A percentile compares a stretch with the other conserved stretches of the same genome.
These are phyloP conservation scores for Elysia crispata DNA, from an alignment of 2,888 invertebrate genomes.

Conservation along the genomic window DNA sequence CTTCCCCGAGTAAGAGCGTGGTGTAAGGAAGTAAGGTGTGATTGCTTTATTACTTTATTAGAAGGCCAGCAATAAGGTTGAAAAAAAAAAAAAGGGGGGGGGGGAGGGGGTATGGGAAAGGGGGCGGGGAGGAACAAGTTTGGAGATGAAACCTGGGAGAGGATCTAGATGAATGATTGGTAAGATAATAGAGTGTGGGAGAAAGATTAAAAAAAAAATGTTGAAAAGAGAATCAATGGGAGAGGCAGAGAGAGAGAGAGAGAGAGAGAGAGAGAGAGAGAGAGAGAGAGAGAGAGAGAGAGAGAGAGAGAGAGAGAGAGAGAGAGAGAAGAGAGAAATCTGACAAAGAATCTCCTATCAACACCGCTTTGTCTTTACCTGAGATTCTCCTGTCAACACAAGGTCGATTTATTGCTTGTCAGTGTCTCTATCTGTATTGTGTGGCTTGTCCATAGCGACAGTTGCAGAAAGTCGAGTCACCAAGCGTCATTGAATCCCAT, in stretches of 20 bases:
- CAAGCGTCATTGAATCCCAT: no score
- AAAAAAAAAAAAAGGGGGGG: background rate
- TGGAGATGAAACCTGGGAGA: background rate
- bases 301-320: background rate
- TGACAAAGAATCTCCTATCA: no score
- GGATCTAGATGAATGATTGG: background rate
- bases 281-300: background rate
- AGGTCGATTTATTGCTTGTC: no score
- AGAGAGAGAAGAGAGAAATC: no score
- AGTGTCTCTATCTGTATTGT: no score
- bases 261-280: background rate
- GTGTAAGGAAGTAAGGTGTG: conserved; percentile 22
- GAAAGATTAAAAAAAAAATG: background rate
- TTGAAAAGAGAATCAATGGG: background rate
- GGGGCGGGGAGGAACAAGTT: background rate
- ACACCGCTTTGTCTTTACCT: no score
- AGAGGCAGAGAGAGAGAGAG: background rate
- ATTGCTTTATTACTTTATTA: background rate
- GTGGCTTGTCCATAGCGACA: no score
- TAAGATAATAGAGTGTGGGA: background rate
- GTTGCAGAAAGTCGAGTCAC: no score
- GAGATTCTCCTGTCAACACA: no score
- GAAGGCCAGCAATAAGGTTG: background rate
- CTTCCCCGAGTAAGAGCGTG: conserved; percentile 11
- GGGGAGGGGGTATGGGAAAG: background rate